phyloP scores from a whole-genome alignment of 2,113 vertebrate genomes.

The Pyxicephalus adspersus region DNA sequence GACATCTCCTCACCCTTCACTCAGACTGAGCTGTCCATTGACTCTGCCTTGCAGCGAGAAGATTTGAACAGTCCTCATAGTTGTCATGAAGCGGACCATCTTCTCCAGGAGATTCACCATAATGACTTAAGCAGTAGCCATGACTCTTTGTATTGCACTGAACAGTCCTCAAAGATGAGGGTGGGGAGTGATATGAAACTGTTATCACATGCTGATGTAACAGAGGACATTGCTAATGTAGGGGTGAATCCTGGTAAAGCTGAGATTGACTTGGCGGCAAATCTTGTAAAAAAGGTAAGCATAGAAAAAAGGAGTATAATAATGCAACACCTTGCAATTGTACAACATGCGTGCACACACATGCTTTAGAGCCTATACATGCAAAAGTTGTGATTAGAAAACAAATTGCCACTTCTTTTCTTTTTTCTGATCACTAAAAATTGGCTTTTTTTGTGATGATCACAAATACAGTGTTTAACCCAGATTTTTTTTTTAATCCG shows the following conservation, averaged over 20 bases:
- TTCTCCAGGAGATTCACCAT: conserved; percentile 71
- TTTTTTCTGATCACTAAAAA: too few relatives aligned
- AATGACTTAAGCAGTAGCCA: conserved; percentile 65
- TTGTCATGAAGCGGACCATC: conserved; percentile 70
- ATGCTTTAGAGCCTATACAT: too few relatives aligned
- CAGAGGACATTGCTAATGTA: conserved; percentile 66
- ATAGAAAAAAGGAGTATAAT: background rate
- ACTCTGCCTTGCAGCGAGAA: conserved; percentile 70
- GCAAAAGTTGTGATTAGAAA: too few relatives aligned
- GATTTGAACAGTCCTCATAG: conserved; percentile 71
- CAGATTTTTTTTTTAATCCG: too few relatives aligned
- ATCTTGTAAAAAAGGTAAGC: conserved; percentile 77
- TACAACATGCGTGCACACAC: too few relatives aligned
- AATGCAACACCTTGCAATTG: too few relatives aligned
- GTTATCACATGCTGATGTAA: conserved; percentile 72
- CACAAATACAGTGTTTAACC: too few relatives aligned
- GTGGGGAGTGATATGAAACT: conserved; percentile 74
- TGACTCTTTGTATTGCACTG: conserved; percentile 65
- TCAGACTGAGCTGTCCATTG: conserved; percentile 81
- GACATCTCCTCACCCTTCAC: conserved; percentile 80
- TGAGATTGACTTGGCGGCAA: conserved; percentile 68
- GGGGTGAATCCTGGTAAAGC: conserved; percentile 70
- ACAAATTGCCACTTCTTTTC: too few relatives aligned
- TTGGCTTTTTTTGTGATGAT: too few relatives aligned
- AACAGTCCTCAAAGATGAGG: conserved; percentile 70